A percentile compares a stretch with the other conserved stretches of the same genome.
Evolutionary conservation across 2,888 invertebrate species (phyloP).

Genomic region (Ophioninae sp.): DNA sequence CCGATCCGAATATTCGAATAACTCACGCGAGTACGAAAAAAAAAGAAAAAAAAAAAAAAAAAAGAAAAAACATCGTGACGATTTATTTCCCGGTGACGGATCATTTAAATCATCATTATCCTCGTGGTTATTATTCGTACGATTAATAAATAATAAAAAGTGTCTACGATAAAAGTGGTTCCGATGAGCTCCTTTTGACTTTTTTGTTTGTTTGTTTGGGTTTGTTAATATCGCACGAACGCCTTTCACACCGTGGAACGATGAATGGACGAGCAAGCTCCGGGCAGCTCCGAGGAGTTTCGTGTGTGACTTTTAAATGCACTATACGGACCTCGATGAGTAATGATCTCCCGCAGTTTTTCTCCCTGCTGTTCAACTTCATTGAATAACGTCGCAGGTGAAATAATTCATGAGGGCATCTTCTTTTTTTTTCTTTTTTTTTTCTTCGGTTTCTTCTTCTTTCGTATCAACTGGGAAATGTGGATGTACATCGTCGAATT

Average conservation of each 20-base stretch:
- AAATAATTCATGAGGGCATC: background rate
- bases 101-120: slow-evolving; percentile 1
- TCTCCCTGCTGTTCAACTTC: slow-evolving; percentile 3
- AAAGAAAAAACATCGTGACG: background rate
- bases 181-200: background rate
- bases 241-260: slow-evolving; percentile 31
- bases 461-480: background rate
- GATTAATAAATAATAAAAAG: background rate
- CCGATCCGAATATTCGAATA: background rate
- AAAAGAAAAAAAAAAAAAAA: background rate
- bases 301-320: slow-evolving; percentile 24
- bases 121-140: background rate
- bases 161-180: background rate
- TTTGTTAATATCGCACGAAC: slow-evolving; percentile 9
- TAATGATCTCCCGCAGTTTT: slow-evolving; percentile 51
- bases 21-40: background rate
- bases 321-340: slow-evolving; percentile 16
- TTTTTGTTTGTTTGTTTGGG: slow-evolving; percentile 14
- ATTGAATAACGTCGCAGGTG: background rate
- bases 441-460: background rate
- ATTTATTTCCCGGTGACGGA: background rate
- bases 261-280: slow-evolving; percentile 47
- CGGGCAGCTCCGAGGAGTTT: slow-evolving; percentile 39
- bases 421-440: background rate
- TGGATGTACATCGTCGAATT: too few species aligned